phyloP scores from a whole-genome alignment of 2,888 invertebrate genomes.

The Orthosia incerta region DNA sequence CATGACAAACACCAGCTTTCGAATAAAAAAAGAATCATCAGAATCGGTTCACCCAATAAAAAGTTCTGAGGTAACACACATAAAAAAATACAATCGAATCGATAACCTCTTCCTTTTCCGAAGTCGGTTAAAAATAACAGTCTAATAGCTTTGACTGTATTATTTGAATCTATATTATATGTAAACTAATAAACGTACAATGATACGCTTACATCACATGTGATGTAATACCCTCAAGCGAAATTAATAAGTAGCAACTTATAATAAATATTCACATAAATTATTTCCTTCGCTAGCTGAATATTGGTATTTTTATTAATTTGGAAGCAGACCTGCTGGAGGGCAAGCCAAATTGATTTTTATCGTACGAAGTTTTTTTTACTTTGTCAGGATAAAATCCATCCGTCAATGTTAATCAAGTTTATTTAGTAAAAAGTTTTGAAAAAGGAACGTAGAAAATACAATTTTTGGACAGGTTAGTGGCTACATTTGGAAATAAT shows the following conservation, averaged over 20 bases:
- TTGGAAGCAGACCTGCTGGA: constrained; percentile 6
- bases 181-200: background rate
- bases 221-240: background rate
- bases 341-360: constrained; percentile 43
- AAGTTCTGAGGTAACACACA: too few relatives aligned
- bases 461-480: background rate
- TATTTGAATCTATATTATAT: background rate
- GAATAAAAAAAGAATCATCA: too few relatives aligned
- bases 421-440: background rate
- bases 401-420: constrained; percentile 19
- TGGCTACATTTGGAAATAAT: background rate
- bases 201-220: too few relatives aligned
- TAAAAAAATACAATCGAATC: too few relatives aligned
- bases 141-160: background rate
- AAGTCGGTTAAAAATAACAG: too few relatives aligned
- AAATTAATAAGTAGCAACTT: background rate
- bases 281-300: constrained; percentile 19
- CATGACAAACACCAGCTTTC: too few relatives aligned
- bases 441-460: background rate
- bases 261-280: constrained; percentile 2
- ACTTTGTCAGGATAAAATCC: constrained; percentile 7
- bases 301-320: constrained; percentile 44
- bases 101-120: too few relatives aligned
- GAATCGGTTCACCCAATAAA: too few relatives aligned
- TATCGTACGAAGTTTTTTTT: constrained; percentile 14